Conservation (phyloP, 1,140 invertebrate genomes). For the Macrotrachela quadricornifera region DNA sequence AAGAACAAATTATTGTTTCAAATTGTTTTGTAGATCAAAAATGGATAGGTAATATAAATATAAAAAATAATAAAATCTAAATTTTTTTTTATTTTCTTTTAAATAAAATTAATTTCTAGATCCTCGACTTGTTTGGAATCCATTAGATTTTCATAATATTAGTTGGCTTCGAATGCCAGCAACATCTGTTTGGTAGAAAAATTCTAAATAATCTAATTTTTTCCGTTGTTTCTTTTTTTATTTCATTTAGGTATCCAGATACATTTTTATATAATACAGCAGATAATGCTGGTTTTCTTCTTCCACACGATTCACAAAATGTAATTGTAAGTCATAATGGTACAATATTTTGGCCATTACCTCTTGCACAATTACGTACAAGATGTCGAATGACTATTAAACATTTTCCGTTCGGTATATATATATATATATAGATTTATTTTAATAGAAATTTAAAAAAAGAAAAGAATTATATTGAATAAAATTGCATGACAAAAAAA, state of each 20-base stretch:
- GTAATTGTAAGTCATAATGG: constrained; percentile 2
- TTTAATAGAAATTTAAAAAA: too few relatives aligned
- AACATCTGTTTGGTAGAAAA: constrained; percentile 2
- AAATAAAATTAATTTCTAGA: too few relatives aligned
- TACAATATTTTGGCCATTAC: constrained; percentile 8
- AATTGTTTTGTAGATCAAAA: constrained; percentile 9
- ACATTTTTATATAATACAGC: constrained; percentile 9
- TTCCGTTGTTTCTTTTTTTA: neutral
- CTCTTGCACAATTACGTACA: constrained; percentile 3
- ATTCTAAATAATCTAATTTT: neutral
- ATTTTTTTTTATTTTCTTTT: neutral
- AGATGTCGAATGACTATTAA: constrained; percentile 8
- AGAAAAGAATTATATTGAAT: too few relatives aligned
- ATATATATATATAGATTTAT: neutral
- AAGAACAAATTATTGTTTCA: constrained; percentile 8
- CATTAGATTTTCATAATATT: neutral
- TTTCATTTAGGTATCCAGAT: neutral
- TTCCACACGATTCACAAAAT: neutral
- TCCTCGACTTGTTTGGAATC: neutral
- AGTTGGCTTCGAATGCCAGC: neutral
- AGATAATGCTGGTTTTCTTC: constrained; percentile 7
- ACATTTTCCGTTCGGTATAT: neutral
- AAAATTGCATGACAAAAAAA: too few relatives aligned
- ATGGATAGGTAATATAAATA: neutral
- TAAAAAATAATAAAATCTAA: neutral